Evolutionary conservation across 2,113 vertebrate genomes (phyloP), one percentile per base, ranked within the genome.

Genomic region (Cheilinus undulatus): DNA sequence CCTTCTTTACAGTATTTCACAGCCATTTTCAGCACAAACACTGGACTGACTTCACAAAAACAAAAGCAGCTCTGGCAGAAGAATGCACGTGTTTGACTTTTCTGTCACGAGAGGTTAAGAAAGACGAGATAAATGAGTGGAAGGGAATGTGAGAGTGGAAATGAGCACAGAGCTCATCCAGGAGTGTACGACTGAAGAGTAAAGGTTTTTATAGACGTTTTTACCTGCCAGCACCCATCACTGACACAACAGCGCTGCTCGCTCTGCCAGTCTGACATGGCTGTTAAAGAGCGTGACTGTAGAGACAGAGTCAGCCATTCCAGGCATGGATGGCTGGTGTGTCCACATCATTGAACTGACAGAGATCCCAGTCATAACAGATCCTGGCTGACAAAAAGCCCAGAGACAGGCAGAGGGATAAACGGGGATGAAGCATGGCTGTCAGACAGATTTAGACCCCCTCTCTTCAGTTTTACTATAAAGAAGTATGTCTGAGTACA

Each of bases 111-210:
- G 67, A 13, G 28, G 27, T 90, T 32, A 80, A 77, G 70, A 63
- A 65, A 70, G 63, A 56, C 8, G 49, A 59, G 88, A 76, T 78
- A 85, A 73, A 87, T 80, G 79, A 49, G 80, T 89, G 89, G 88
- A 92, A 93, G 80, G 92, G 91, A 92, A 93, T 91, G 90, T 82
- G 82, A 71, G n/a, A n/a, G n/a, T n/a, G n/a, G n/a, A n/a, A n/a
- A n/a, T n/a, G n/a, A n/a, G n/a, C n/a, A n/a, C n/a, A n/a, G n/a
- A n/a, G n/a, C n/a, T n/a, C n/a, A n/a, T n/a, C 7, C 22, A 24
- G 23, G 5, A 54, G 43, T 36, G 9, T 5, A 62, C 12, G 24
- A 40, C 2, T 43, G 3, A 23, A 26, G 11, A 12, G 3, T 1
- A 43, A 7, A 48, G 0, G 3, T 15, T 28, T 54, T 32, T 19